Conservation (phyloP, 2,113 vertebrate species). For the Formicarius rufipectus region DNA sequence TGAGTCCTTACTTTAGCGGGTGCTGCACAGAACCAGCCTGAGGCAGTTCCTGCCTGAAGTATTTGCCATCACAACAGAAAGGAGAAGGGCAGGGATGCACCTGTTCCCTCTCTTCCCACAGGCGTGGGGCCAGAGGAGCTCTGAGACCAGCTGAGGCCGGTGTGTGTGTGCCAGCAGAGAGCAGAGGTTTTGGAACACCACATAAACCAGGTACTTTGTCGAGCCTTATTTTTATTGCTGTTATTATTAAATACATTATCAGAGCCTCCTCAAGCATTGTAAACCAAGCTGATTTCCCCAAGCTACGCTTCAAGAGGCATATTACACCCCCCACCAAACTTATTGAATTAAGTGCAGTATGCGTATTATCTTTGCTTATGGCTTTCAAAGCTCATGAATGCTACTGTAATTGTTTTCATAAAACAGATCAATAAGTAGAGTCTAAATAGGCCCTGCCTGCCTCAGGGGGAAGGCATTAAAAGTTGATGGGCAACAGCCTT, state of each 20-base stretch:
- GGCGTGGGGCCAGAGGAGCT: background rate
- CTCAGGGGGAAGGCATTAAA: background rate
- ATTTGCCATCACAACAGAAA: background rate
- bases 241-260: background rate
- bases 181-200: background rate
- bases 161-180: background rate
- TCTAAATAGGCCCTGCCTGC: background rate
- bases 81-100: background rate
- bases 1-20: background rate
- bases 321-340: background rate
- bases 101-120: background rate
- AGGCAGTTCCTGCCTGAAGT: background rate
- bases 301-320: background rate
- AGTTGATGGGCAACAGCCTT: background rate
- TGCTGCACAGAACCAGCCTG: background rate
- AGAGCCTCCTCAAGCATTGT: background rate
- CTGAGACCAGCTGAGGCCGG: background rate
- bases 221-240: background rate
- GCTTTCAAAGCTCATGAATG: conserved; percentile 19
- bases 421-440: conserved; percentile 31
- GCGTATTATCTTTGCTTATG: background rate
- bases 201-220: background rate
- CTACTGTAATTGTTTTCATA: conserved; percentile 16
- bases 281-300: background rate
- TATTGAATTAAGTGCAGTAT: background rate